These are phyloP conservation scores for Megalonaias nervosa DNA, from an alignment of 1,140 invertebrate genomes.

Conservation along the genomic window DNA sequence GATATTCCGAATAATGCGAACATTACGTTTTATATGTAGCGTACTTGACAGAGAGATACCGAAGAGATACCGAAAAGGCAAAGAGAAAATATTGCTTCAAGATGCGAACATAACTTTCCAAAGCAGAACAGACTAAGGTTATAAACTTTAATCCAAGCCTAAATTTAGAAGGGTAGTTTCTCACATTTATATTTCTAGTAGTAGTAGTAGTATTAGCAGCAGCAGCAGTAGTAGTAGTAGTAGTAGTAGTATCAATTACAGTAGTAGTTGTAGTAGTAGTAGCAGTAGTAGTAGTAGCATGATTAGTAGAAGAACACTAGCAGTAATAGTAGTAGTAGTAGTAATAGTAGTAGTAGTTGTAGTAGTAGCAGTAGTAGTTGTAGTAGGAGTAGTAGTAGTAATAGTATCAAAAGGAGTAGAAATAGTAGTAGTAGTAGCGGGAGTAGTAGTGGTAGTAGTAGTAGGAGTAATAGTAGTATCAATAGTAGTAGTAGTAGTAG, in stretches of 20 bases:
- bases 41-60: background rate
- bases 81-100: background rate
- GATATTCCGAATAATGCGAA: too few species aligned
- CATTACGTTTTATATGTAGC: background rate
- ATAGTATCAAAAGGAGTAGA: background rate
- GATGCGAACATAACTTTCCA: background rate
- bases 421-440: background rate
- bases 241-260: background rate
- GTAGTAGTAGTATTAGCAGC: background rate
- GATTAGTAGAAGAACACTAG: background rate
- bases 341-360: background rate
- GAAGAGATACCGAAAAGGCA: slow-evolving; percentile 2
- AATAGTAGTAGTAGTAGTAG: slow-evolving; percentile 4
- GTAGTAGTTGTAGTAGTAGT: background rate
- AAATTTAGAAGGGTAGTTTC: slow-evolving; percentile 58
- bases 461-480: background rate
- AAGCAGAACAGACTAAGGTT: slow-evolving; percentile 26
- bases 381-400: slow-evolving; percentile 10
- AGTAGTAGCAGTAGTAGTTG: background rate
- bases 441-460: background rate
- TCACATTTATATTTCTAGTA: slow-evolving; percentile 63
- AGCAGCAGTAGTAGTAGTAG: background rate
- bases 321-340: slow-evolving; percentile 14
- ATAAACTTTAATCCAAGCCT: slow-evolving; percentile 41
- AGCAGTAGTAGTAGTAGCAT: background rate